phyloP scores from a whole-genome alignment of 2,888 invertebrate genomes.

The Ligdia adustata region DNA sequence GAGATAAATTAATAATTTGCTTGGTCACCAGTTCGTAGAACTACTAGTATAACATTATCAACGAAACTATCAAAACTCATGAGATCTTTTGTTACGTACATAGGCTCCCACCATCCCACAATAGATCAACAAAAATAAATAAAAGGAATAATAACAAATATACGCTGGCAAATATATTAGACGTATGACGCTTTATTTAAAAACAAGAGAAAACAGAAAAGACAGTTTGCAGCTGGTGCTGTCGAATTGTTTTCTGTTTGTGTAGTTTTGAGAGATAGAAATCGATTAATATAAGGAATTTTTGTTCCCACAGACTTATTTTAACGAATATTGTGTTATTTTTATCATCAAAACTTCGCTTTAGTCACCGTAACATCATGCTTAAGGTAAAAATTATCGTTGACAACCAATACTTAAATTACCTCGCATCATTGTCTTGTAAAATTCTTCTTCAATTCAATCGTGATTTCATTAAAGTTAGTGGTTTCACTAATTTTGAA shows the following conservation, averaged over 20 bases:
- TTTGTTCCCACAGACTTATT: conserved; percentile 5
- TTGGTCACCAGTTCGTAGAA: too few relatives aligned
- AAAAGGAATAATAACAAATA: too few relatives aligned
- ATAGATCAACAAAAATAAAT: too few relatives aligned
- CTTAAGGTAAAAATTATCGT: conserved; percentile 53
- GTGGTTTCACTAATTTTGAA: background rate
- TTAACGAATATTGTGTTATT: background rate
- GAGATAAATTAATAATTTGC: too few relatives aligned
- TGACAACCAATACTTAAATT: conserved; percentile 20
- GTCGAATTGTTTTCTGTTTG: conserved; percentile 56
- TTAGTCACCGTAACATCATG: conserved; percentile 47
- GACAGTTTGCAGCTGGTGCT: conserved; percentile 79
- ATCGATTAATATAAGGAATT: conserved; percentile 26
- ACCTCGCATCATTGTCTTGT: conserved; percentile 29
- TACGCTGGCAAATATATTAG: too few relatives aligned
- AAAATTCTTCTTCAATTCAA: conserved; percentile 8
- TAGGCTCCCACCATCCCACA: too few relatives aligned
- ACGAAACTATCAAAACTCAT: too few relatives aligned
- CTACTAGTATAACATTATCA: too few relatives aligned
- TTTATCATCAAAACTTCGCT: background rate
- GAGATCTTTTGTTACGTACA: too few relatives aligned
- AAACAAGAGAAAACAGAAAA: too few relatives aligned
- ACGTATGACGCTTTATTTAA: too few relatives aligned
- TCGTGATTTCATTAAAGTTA: background rate
- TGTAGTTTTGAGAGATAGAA: conserved; percentile 54